These are phyloP conservation scores for Ornithorhynchus anatinus DNA, from an alignment of 2,113 vertebrate genomes.

Conservation along the genomic window DNA sequence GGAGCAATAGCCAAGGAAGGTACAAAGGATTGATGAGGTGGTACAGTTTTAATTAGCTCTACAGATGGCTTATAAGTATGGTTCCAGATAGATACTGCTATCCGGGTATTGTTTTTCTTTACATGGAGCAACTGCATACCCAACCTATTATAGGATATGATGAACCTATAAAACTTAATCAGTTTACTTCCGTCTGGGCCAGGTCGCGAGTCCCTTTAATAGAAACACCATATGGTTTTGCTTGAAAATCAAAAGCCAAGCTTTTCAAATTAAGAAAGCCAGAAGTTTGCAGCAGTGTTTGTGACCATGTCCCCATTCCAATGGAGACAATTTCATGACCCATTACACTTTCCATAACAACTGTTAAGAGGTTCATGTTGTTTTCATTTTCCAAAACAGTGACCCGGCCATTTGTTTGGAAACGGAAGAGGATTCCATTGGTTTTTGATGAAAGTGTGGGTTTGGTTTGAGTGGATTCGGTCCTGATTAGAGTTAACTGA, in stretches of 20 bases:
- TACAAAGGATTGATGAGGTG: conserved; percentile 47
- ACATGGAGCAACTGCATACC: too few species aligned
- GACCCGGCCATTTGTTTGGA: not conserved
- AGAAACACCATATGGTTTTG: conserved; percentile 22
- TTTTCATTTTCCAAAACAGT: not conserved
- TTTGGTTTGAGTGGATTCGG: too few species aligned
- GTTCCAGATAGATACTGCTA: conserved; percentile 28
- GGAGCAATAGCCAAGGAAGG: conserved; percentile 47
- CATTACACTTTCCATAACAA: conserved; percentile 61
- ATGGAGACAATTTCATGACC: conserved; percentile 66
- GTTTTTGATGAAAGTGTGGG: too few species aligned
- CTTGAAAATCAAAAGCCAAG: conserved; percentile 38
- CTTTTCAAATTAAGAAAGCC: conserved; percentile 46
- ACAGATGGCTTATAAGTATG: conserved; percentile 33
- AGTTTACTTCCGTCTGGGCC: not conserved
- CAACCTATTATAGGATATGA: conserved; percentile 12
- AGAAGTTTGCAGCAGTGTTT: conserved; percentile 58
- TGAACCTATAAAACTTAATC: conserved; percentile 8
- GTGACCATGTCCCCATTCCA: conserved; percentile 30
- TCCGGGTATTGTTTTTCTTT: conserved; percentile 21
- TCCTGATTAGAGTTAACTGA: too few species aligned
- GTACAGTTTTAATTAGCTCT: conserved; percentile 46
- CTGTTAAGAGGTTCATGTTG: not conserved
- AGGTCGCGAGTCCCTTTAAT: conserved; percentile 9
- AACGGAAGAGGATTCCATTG: too few species aligned